Base-by-base conservation (phyloP, 2,797 vertebrate species). In the Sebastes trivittatus region DNA sequence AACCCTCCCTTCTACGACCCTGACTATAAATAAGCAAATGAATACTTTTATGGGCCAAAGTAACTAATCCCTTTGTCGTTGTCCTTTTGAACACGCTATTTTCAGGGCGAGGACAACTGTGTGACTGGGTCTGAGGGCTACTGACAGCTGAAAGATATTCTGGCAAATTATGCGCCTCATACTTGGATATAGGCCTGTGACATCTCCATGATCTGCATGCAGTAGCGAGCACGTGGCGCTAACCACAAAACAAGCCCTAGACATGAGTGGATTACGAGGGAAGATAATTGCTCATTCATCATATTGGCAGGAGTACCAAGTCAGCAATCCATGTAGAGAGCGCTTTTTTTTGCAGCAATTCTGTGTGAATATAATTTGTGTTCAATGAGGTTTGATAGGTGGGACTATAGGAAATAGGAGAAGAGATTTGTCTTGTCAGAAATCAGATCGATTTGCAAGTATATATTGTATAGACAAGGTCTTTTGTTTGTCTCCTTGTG, bases 71-170 rank as follows among this genome's bases (percentile, higher is more conserved):
- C 94, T 97, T 97, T 97, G 97, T 97, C 96, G 95, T 96, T 95
- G 92, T 94, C 94, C 95, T 94, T 58, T 97, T 95, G 92, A 95
- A 94, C 94, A 70, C 83, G 95, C 96, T 98, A 98, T 98, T 98
- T 49, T 98, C 78, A 95, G 95, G 97, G 94, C 7, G 64, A 86
- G 95, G 95, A 96, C 97, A 97, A 97, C 97, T 97, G 92, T 46
- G 70, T 42, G 34, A 68, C 74, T 93, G 83, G 52, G 88, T 80
- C 95, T 96, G 97, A 97, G 91, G 95, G 94, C 93, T 87, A 88
- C 92, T 91, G 95, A 97, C 98, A 98, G 97, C 97, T 98, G 98
- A 96, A 85, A 96, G 93, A 95, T 95, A 96, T 95, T 96, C 95
- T 96, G 93, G 87, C 90, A 93, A 92, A 94, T 95, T 94, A 92